Conservation (phyloP, 2,888 invertebrate species). For the Parelbella ahira region DNA sequence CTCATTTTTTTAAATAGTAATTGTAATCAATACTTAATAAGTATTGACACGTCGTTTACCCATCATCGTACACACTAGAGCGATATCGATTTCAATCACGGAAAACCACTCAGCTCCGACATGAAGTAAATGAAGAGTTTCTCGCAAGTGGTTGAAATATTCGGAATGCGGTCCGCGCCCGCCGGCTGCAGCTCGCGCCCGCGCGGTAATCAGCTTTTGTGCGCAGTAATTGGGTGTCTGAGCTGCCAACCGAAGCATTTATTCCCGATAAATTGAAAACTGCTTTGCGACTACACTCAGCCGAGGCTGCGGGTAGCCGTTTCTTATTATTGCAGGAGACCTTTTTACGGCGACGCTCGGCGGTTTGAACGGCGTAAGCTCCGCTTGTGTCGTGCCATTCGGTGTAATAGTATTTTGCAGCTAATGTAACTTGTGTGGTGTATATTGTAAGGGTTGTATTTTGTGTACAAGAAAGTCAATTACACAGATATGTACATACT, state of each 20-base stretch:
- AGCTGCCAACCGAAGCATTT: slow-evolving; percentile 79
- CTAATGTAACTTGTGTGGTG: slow-evolving; percentile 2
- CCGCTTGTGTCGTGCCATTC: slow-evolving; percentile 6
- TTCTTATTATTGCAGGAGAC: slow-evolving; percentile 42
- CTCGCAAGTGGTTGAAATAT: slow-evolving; percentile 66
- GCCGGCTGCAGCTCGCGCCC: slow-evolving; percentile 42
- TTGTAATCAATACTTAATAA: too few species aligned
- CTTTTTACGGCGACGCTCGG: too few species aligned
- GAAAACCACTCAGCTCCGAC: slow-evolving; percentile 41
- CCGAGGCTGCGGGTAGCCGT: slow-evolving; percentile 58
- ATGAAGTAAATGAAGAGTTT: slow-evolving; percentile 66
- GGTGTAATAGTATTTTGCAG: slow-evolving; percentile 2
- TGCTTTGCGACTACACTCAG: slow-evolving; percentile 72
- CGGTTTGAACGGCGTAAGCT: too few species aligned
- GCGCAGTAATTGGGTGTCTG: slow-evolving; percentile 79
- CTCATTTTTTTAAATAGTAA: too few species aligned
- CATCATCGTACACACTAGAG: slow-evolving; percentile 23
- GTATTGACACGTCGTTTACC: too few species aligned
- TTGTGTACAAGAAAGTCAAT: too few species aligned
- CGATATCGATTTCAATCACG: slow-evolving; percentile 54
- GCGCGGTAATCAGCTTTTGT: slow-evolving; percentile 78
- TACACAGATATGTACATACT: too few species aligned
- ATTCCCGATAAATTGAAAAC: slow-evolving; percentile 79
- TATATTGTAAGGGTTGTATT: too few species aligned
- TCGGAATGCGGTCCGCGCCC: slow-evolving; percentile 46